phyloP scores from a whole-genome alignment of 2,888 invertebrate genomes.

The Drosophila kambysellisi region DNA sequence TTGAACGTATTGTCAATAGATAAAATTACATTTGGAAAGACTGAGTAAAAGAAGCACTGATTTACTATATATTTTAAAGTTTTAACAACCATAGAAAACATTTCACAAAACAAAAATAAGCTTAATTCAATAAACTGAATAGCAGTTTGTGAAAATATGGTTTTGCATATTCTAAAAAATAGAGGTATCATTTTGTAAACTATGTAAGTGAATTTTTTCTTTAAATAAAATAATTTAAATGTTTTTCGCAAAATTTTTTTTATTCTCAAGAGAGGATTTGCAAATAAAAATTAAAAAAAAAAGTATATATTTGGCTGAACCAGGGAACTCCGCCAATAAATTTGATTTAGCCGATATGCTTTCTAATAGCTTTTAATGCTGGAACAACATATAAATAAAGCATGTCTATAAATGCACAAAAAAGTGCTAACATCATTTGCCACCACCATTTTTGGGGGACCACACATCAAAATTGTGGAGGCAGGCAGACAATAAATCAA shows the following conservation, averaged over 20 bases:
- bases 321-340: not conserved
- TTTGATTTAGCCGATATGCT: too few species aligned
- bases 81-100: too few species aligned
- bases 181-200: not conserved
- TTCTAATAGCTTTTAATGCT: not conserved
- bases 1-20: not conserved
- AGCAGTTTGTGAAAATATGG: too few species aligned
- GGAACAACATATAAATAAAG: conserved; percentile 4
- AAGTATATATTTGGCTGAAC: not conserved
- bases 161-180: too few species aligned
- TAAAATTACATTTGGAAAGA: not conserved
- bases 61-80: too few species aligned
- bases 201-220: too few species aligned
- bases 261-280: not conserved
- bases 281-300: not conserved
- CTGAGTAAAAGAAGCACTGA: not conserved
- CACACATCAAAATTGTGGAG: conserved; percentile 26
- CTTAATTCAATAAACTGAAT: too few species aligned
- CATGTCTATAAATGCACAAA: not conserved
- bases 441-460: conserved; percentile 3
- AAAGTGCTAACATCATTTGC: conserved; percentile 9
- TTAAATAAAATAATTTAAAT: too few species aligned
- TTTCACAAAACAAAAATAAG: too few species aligned
- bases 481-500: conserved; percentile 33
- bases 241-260: too few species aligned